Evolutionary conservation across 2,113 vertebrate genomes (phyloP), one percentile per base, ranked within the genome.

Genomic region (Falco punctatus): DNA sequence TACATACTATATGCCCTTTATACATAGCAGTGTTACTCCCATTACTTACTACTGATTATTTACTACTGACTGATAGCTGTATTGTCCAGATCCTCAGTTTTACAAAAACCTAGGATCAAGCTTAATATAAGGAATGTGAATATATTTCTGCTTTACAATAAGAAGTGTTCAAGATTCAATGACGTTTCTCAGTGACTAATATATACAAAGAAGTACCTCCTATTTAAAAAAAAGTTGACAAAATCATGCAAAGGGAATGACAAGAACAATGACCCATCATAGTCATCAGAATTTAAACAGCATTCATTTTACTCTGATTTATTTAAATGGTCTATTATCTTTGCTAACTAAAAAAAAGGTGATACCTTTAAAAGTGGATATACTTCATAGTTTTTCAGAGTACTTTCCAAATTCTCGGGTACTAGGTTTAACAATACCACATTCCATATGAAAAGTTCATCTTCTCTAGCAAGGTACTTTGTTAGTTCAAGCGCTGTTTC

Each of bases 311-410:
- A 67, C 26, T 49, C 5, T 33, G 9, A 61, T 30, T 30, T 73
- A 65, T 81, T 72, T 78, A 58, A 44, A 73, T 44, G 9, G 13
- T 40, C 51, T 69, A 61, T 23, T 46, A 65, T 57, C 16, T 74
- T 78, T 61, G 35, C 30, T 82, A 69, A 44, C 13, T 52, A 89
- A 80, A 26, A 90, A 88, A 82, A 75, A 66, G 22, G n/a, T 79
- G 58, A 81, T 98, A 98, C 98, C 98, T 98, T 98, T 96, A 98
- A 79, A 94, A 98, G 96, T 46, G 98, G 97, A 72, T 97, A 98
- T 65, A 97, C 57, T 86, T 97, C 89, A 88, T 98, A 97, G 94
- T 88, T 97, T 55, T 95, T 97, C 91, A 93, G 40, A 83, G 96
- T 97, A 90, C 83, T 85, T 88, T 96, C 35, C 88, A 95, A 83